Conservation (phyloP, 2,888 invertebrate species). For the Acleris laterana region DNA sequence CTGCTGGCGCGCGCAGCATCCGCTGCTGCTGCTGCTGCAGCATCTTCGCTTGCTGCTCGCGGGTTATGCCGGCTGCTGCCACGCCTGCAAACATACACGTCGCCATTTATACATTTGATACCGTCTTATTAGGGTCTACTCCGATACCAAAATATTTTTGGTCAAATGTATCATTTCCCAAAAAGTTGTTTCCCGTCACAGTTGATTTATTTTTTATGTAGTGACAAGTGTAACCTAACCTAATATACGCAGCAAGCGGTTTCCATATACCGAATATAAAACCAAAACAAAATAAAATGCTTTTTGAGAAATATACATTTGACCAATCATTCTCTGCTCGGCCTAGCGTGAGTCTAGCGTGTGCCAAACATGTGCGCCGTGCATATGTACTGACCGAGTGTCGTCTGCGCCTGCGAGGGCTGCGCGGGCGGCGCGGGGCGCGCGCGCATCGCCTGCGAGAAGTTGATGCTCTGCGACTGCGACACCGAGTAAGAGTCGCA, state of each 20-base stretch:
- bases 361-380: neutral
- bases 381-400: constrained; percentile 56
- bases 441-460: constrained; percentile 89
- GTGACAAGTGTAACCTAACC: too few species aligned
- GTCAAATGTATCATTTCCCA: too few species aligned
- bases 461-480: constrained; percentile 94
- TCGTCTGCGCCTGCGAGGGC: constrained; percentile 44
- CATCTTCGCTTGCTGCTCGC: constrained; percentile 87
- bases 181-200: too few species aligned
- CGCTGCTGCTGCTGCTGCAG: constrained; percentile 88
- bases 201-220: too few species aligned
- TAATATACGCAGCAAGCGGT: too few species aligned
- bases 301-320: too few species aligned
- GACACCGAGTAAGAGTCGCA: constrained; percentile 89
- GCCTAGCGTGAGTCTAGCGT: too few species aligned
- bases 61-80: constrained; percentile 77
- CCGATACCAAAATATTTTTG: too few species aligned
- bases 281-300: too few species aligned
- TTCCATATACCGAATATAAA: too few species aligned
- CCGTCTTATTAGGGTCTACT: too few species aligned
- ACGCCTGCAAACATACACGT: constrained; percentile 54
- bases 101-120: neutral
- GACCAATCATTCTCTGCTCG: too few species aligned
- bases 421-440: constrained; percentile 65
- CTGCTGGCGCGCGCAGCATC: constrained; percentile 82